Percentiles rank a stretch among this genome's conserved stretches.
Evolutionary conservation across 37 sponge, comb jelly and placozoan species (phyloP).

Genomic region (Haliclona indistincta): DNA sequence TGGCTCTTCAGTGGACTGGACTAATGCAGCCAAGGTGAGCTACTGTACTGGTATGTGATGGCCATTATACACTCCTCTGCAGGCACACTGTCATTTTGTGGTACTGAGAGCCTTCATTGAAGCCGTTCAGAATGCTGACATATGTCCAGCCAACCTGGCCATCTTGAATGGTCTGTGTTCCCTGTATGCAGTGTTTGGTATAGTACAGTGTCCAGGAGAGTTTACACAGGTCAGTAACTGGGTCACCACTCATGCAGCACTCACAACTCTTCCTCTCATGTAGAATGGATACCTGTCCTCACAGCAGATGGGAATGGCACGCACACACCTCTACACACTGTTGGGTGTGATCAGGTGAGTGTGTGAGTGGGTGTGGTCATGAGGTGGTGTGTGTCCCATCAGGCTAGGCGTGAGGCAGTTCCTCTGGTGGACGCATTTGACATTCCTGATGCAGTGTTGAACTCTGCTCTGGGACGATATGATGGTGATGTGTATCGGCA

Average conservation of each 20-base stretch:
- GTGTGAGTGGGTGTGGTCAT: no score
- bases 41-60: background rate
- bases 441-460: constrained; percentile 70
- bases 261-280: no score
- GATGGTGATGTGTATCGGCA: constrained; percentile 93
- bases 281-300: no score
- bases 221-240: constrained; percentile 59
- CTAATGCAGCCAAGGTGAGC: constrained; percentile 45
- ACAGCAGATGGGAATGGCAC: no score
- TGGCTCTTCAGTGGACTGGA: constrained; percentile 58
- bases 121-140: constrained; percentile 22
- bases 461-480: constrained; percentile 87
- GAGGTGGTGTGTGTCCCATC: no score
- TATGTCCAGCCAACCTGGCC: constrained; percentile 38
- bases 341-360: no score
- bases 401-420: constrained; percentile 84
- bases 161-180: constrained; percentile 55
- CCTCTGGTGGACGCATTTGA: constrained; percentile 94
- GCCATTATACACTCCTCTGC: background rate
- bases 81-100: constrained; percentile 86
- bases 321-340: no score
- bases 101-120: constrained; percentile 67
- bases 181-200: constrained; percentile 58
- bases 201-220: constrained; percentile 51
- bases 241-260: no score